Conservation (phyloP, 1,140 invertebrate species). For the Plodia interpunctella region DNA sequence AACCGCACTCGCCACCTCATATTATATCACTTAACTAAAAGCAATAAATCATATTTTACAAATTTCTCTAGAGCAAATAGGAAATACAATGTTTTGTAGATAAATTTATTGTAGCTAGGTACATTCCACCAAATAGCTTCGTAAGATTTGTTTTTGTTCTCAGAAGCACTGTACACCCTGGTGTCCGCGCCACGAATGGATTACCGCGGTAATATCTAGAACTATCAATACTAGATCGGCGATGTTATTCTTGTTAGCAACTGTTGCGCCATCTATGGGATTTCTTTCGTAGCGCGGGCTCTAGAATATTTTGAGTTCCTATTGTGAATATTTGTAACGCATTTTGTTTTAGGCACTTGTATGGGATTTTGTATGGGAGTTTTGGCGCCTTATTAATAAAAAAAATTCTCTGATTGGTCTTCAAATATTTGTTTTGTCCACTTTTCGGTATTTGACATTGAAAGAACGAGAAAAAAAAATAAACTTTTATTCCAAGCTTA, state of each 20-base stretch:
- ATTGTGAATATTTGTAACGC: conserved; percentile 16
- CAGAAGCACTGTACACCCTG: conserved; percentile 6
- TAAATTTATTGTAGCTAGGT: conserved; percentile 33
- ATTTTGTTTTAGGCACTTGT: conserved; percentile 21
- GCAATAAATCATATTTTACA: conserved; percentile 3
- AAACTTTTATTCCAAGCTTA: too few species aligned
- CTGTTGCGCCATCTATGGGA: not conserved
- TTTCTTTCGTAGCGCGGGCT: too few species aligned
- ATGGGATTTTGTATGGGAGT: not conserved
- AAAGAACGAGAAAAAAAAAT: too few species aligned
- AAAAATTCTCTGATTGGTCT: too few species aligned
- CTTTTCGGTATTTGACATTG: too few species aligned
- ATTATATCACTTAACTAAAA: not conserved
- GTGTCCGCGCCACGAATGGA: too few species aligned
- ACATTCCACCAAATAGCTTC: conserved; percentile 63
- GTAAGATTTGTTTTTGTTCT: conserved; percentile 40
- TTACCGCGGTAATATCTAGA: too few species aligned
- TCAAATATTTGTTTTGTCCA: too few species aligned
- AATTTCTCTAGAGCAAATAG: not conserved
- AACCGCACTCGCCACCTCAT: not conserved
- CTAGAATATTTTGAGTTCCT: conserved; percentile 31
- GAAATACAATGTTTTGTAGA: conserved; percentile 16
- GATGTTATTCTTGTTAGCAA: too few species aligned
- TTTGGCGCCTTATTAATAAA: too few species aligned
- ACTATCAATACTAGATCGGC: too few species aligned